Conservation (phyloP, 2,113 vertebrate species). For the Micromys minutus region DNA sequence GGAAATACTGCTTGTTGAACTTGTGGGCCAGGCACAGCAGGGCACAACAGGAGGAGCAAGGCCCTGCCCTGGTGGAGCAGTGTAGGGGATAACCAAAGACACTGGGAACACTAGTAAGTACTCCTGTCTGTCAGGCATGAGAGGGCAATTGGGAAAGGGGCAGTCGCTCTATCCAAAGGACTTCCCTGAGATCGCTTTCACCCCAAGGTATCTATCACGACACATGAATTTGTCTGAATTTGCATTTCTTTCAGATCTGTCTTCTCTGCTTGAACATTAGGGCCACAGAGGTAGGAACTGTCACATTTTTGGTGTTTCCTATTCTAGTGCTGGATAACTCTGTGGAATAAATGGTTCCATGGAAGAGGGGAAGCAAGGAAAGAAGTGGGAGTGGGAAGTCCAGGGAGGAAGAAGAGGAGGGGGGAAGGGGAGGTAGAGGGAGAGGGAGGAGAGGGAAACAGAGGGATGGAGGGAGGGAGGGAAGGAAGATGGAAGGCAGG, state of each 20-base stretch:
- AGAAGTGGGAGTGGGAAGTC: accelerated
- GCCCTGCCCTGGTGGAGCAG: not conserved
- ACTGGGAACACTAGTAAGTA: not conserved
- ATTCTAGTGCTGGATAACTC: not conserved
- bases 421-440: accelerated
- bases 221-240: not conserved
- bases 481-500: too few species aligned
- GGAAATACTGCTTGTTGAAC: not conserved
- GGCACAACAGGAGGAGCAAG: not conserved
- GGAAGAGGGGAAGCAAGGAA: not conserved
- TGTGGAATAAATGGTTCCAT: not conserved
- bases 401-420: too few species aligned
- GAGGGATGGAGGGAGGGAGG: not conserved
- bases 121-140: not conserved
- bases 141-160: not conserved
- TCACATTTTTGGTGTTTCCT: not conserved
- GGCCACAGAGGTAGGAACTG: not conserved
- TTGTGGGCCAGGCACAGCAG: not conserved
- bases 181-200: not conserved
- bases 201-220: not conserved
- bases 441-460: too few species aligned
- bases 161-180: not conserved
- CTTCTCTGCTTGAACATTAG: not conserved
- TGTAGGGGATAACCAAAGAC: not conserved
- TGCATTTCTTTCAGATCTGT: not conserved